Conservation (phyloP, 2,113 vertebrate genomes). For the Nycticryphes semicollaris region DNA sequence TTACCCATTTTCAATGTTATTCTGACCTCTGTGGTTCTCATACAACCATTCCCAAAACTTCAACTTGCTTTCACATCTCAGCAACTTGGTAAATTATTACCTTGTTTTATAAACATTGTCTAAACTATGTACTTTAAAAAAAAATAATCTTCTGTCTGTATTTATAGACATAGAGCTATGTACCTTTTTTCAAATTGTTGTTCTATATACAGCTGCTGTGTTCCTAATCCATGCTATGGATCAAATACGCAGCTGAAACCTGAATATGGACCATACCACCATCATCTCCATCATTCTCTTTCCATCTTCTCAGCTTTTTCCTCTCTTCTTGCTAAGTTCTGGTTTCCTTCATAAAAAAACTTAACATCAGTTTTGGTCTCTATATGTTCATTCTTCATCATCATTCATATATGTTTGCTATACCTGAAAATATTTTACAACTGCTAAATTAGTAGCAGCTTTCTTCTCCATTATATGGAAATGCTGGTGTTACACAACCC, state of each 20-base stretch:
- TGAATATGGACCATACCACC: not conserved
- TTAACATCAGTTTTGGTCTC: not conserved
- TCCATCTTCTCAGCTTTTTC: not conserved
- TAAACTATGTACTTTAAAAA: not conserved
- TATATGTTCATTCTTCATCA: not conserved
- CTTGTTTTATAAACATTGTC: not conserved
- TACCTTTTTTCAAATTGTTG: not conserved
- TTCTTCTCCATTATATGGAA: not conserved
- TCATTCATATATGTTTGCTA: not conserved
- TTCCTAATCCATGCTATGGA: not conserved
- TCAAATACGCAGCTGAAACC: not conserved
- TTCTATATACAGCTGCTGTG: rapidly evolving
- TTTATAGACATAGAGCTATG: not conserved
- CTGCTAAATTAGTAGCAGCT: not conserved
- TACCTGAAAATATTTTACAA: not conserved
- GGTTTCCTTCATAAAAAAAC: not conserved
- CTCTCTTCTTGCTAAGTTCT: not conserved
- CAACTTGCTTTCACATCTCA: not conserved
- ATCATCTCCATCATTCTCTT: not conserved
- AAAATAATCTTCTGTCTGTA: not conserved
- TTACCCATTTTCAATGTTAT: not conserved
- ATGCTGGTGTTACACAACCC: not conserved
- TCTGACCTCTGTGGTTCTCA: not conserved
- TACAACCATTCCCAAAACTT: not conserved
- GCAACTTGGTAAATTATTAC: not conserved